Evolutionary conservation across 2,113 vertebrate species (phyloP).

Genomic region (Vulpes lagopus): DNA sequence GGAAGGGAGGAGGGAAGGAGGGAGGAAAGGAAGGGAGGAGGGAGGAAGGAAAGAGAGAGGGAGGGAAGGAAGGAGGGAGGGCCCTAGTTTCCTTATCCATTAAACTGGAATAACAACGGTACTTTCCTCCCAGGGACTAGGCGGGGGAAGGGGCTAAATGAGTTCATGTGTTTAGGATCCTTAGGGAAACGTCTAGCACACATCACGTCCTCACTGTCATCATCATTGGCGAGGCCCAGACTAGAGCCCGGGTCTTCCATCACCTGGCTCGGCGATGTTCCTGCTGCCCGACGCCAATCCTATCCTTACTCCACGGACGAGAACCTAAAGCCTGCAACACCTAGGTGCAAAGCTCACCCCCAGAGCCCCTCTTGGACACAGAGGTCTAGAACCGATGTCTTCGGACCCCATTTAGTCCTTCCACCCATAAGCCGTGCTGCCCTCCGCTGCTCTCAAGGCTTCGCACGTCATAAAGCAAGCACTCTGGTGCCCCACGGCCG

Average conservation of each 20-base stretch:
- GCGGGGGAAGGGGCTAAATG: background rate
- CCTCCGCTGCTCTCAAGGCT: background rate
- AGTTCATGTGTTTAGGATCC: background rate
- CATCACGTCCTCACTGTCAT: background rate
- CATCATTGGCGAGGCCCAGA: background rate
- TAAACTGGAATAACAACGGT: background rate
- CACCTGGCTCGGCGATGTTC: background rate
- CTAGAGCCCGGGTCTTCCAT: background rate
- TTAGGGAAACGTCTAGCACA: background rate
- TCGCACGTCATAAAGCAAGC: background rate
- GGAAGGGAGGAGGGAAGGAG: background rate
- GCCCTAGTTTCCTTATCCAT: background rate
- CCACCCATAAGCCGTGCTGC: background rate
- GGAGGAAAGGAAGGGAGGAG: background rate
- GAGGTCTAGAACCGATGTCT: background rate
- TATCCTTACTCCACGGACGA: background rate
- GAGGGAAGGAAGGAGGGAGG: background rate
- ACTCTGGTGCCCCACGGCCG: no score
- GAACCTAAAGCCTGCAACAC: background rate
- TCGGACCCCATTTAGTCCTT: no score
- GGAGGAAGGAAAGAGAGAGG: background rate
- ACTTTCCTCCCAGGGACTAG: background rate
- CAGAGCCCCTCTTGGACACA: background rate
- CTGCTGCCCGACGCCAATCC: background rate
- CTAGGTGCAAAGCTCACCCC: background rate